Evolutionary conservation across 2,888 invertebrate species (phyloP).

Genomic region (Hermodice carunculata): DNA sequence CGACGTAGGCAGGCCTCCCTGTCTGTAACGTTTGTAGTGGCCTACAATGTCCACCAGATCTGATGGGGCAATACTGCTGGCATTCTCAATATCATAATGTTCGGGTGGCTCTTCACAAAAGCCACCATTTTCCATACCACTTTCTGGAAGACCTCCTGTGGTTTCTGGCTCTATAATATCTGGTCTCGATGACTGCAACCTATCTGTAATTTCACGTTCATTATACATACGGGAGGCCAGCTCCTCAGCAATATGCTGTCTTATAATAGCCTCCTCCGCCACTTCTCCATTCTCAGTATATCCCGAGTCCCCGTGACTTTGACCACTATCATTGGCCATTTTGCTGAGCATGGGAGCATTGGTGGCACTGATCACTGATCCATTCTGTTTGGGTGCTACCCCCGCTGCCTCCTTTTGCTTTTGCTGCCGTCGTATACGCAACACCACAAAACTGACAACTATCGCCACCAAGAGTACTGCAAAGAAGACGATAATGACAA

Average conservation of each 20-base stretch:
- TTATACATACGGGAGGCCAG: conserved; percentile 86
- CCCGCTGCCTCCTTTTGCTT: conserved; percentile 79
- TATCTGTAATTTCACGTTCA: conserved; percentile 82
- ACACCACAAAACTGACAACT: conserved; percentile 81
- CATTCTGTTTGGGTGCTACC: conserved; percentile 62
- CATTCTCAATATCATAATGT: conserved; percentile 92
- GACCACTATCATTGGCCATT: conserved; percentile 27
- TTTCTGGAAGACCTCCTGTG: conserved; percentile 53
- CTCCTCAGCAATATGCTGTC: conserved; percentile 87
- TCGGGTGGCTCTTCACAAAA: conserved; percentile 62
- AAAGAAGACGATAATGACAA: conserved; percentile 94
- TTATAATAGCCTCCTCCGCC: conserved; percentile 63
- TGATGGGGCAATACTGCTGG: conserved; percentile 96
- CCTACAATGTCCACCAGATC: conserved; percentile 91
- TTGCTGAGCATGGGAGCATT: conserved; percentile 37
- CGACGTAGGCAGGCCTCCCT: conserved; percentile 73
- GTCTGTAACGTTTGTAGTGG: conserved; percentile 93
- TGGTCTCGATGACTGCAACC: conserved; percentile 82
- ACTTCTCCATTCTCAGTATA: conserved; percentile 47
- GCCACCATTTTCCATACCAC: conserved; percentile 46
- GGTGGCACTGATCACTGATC: conserved; percentile 71
- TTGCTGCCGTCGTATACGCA: conserved; percentile 80
- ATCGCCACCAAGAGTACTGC: conserved; percentile 74
- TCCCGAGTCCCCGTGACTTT: conserved; percentile 56
- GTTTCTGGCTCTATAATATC: conserved; percentile 92